Evolutionary conservation across 2,888 invertebrate genomes (phyloP), one percentile per base, ranked within the genome.

Genomic region (Agrilus mali): DNA sequence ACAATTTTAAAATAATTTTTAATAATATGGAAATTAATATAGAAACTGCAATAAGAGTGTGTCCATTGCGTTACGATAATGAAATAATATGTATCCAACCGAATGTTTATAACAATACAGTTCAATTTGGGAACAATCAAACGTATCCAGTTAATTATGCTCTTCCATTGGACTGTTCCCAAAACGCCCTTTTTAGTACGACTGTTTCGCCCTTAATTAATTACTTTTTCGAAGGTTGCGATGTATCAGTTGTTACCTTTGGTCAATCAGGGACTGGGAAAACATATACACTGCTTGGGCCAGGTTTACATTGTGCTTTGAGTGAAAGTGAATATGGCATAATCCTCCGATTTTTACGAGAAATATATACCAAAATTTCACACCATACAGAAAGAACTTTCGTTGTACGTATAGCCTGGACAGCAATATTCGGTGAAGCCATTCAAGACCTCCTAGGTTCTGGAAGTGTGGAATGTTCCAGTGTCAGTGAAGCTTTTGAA

Each of bases 321-420:
- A 77, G 77, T 59, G 83, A 84, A 60, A 73, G 75, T 50, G 82
- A 83, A 54, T 80, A 83, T 61, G 80, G 81, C 22, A 71, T 85
- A 35, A 73, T 85, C 7, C 84, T 83, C 15, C 66, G 83, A 46
- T 82, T 81, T 56, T 72, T 84, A 15, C 73, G 81, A 14, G 82
- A 83, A 56, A 75, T 84, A 53, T 84, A 82, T 57, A 73, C 74
- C 32, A 78, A 78, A 58, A 68, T 83, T 22, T 69, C 74, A 45
- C 75, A 76, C 53, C 74, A 78, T 65, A 71, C 74, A 41, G 80
- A 80, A 49, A 71, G 80, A 50, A 80, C 74, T 45, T 80, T 73
- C 56, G 72, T 76, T 37, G 65, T 84, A 4, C 80, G 79, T 55
- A 74, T 83, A 47, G 80, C 81, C 36, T 84, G 82, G 77, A 79